phyloP scores from a whole-genome alignment of 1,140 invertebrate species.

The Bombus waltoni region DNA sequence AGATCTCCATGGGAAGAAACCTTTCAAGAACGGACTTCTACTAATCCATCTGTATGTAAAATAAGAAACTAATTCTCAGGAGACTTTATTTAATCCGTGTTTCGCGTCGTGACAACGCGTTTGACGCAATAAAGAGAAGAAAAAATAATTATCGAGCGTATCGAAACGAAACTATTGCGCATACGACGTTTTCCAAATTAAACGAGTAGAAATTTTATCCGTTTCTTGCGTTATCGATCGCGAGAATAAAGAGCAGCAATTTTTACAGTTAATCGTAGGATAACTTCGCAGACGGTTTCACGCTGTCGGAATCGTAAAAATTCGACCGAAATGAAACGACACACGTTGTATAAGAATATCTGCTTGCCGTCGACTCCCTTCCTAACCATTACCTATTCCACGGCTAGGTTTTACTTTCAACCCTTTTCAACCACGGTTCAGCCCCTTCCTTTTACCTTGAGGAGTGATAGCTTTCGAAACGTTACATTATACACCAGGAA shows the following conservation, averaged over 20 bases:
- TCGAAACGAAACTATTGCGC: no score
- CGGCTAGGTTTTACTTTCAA: slow-evolving; percentile 1
- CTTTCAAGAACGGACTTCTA: not conserved
- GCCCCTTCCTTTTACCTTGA: slow-evolving; percentile 23
- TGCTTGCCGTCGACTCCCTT: not conserved
- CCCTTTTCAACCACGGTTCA: slow-evolving; percentile 39
- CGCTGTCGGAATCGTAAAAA: not conserved
- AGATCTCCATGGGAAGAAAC: not conserved
- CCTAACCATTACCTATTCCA: slow-evolving; percentile 17
- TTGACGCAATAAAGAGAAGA: not conserved
- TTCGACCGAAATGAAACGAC: not conserved
- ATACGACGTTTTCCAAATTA: not conserved
- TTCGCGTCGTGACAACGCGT: no score
- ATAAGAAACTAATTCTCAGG: not conserved
- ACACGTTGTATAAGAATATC: not conserved
- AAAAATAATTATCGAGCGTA: not conserved
- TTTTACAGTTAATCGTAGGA: no score
- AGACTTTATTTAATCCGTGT: slow-evolving; percentile 19
- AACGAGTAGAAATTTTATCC: no score
- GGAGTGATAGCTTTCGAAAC: slow-evolving; percentile 54
- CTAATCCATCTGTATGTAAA: slow-evolving; percentile 3
- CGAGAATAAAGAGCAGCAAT: not conserved
- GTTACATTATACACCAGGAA: slow-evolving; percentile 50
- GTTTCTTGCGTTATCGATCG: no score
- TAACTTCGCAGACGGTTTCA: no score